Conservation (phyloP, 2,797 vertebrate genomes). For the Melanogrammus aeglefinus region DNA sequence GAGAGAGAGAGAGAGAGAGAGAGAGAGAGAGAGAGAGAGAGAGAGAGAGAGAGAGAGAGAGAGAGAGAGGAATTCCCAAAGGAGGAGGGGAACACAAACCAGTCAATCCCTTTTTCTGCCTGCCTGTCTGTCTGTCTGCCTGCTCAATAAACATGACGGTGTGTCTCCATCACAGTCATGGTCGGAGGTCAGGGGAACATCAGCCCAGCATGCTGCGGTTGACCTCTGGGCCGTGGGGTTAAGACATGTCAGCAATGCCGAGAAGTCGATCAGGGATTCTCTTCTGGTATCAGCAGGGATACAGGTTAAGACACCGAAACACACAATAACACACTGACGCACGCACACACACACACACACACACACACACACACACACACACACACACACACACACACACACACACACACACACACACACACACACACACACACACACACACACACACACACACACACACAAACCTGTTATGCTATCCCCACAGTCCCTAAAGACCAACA, state of each 20-base stretch:
- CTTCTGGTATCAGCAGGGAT: constrained; percentile 63
- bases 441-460: background rate
- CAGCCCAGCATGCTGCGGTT: background rate
- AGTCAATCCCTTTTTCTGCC: background rate
- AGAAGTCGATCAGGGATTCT: background rate
- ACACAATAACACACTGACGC: constrained; percentile 2
- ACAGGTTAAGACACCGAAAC: constrained; percentile 20
- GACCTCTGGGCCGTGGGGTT: background rate
- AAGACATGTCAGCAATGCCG: background rate
- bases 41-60: no score
- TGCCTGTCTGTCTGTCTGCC: background rate
- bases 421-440: constrained; percentile 7
- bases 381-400: constrained; percentile 7
- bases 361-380: background rate
- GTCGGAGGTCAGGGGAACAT: background rate
- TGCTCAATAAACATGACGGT: background rate
- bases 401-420: constrained; percentile 5
- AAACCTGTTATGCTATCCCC: background rate
- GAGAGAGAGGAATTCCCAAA: background rate
- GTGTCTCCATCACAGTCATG: background rate
- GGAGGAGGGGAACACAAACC: background rate
- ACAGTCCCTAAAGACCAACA: background rate
- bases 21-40: no score
- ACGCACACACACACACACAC: no score
- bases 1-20: no score